A percentile compares a stretch with the other conserved stretches of the same genome.
Conservation (phyloP, 2,888 invertebrate genomes). For the Peribatodes rhomboidaria region DNA sequence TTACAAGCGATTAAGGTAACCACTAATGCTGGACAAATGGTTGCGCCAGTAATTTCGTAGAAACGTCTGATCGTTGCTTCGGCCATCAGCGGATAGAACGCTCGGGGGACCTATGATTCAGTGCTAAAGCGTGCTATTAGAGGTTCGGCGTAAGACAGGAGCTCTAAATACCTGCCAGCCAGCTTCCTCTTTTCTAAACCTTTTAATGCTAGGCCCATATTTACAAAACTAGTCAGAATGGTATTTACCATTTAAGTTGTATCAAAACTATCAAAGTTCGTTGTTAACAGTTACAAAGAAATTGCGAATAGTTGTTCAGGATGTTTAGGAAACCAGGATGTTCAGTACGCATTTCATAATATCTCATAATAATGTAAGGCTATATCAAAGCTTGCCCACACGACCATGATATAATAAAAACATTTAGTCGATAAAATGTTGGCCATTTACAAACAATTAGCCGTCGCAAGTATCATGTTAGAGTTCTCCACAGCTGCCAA, state of each 20-base stretch:
- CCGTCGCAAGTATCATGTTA: conserved; percentile 8
- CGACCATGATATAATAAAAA: not conserved
- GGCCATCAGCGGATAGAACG: conserved; percentile 37
- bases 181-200: not conserved
- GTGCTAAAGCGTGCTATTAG: conserved; percentile 58
- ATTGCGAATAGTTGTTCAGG: too few relatives aligned
- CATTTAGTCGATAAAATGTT: not conserved
- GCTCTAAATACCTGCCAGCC: conserved; percentile 29
- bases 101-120: conserved; percentile 60
- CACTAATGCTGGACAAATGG: conserved; percentile 61
- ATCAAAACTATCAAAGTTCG: too few relatives aligned
- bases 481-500: conserved; percentile 12
- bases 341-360: too few relatives aligned
- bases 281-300: too few relatives aligned
- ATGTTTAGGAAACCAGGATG: too few relatives aligned
- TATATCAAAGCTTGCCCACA: not conserved
- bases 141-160: conserved; percentile 49
- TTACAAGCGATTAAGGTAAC: conserved; percentile 68
- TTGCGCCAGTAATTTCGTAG: conserved; percentile 60
- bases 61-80: conserved; percentile 52
- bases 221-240: too few relatives aligned
- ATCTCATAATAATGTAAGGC: too few relatives aligned
- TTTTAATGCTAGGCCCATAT: not conserved
- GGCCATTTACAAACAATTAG: conserved; percentile 36
- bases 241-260: too few relatives aligned